phyloP scores from a whole-genome alignment of 2,797 vertebrate genomes.

The Microctenopoma steveboyesi region DNA sequence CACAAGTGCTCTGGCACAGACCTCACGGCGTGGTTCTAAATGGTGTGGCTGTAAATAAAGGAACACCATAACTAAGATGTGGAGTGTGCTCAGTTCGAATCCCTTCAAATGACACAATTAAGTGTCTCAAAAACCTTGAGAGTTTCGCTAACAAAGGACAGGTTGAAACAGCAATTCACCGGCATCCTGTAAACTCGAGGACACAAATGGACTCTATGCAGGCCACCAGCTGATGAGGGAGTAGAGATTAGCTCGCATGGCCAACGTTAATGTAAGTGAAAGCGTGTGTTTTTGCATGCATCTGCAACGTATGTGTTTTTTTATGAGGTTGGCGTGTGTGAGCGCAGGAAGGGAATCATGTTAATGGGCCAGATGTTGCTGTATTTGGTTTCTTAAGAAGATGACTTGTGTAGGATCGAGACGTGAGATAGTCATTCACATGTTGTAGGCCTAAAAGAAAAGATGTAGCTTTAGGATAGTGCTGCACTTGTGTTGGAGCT shows the following conservation, averaged over 20 bases:
- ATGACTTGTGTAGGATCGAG: slow-evolving; percentile 37
- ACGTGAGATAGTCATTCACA: slow-evolving; percentile 26
- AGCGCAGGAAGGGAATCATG: slow-evolving; percentile 18
- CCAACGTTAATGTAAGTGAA: slow-evolving; percentile 32
- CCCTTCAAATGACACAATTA: slow-evolving; percentile 35
- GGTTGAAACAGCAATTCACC: slow-evolving; percentile 52
- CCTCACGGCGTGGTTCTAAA: slow-evolving; percentile 19
- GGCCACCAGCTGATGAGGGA: slow-evolving; percentile 32
- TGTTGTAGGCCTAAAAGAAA: slow-evolving; percentile 18
- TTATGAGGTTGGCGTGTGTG: slow-evolving; percentile 24
- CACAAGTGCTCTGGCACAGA: slow-evolving; percentile 26
- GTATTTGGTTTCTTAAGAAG: slow-evolving; percentile 57
- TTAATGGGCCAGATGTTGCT: slow-evolving; percentile 51
- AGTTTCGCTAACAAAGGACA: slow-evolving; percentile 48
- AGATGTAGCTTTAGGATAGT: slow-evolving; percentile 54
- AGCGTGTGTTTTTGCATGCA: slow-evolving; percentile 19
- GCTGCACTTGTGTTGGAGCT: slow-evolving; percentile 39
- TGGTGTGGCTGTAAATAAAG: slow-evolving; percentile 19
- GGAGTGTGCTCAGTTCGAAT: slow-evolving; percentile 40
- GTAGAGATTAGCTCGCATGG: slow-evolving; percentile 52
- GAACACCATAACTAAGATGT: slow-evolving; percentile 23
- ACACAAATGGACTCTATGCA: slow-evolving; percentile 21
- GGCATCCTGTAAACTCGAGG: slow-evolving; percentile 40
- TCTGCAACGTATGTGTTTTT: slow-evolving; percentile 40
- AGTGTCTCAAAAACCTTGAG: slow-evolving; percentile 53